Base-by-base conservation (phyloP, 2,888 invertebrate species). In the Drosophila imparisetae region DNA sequence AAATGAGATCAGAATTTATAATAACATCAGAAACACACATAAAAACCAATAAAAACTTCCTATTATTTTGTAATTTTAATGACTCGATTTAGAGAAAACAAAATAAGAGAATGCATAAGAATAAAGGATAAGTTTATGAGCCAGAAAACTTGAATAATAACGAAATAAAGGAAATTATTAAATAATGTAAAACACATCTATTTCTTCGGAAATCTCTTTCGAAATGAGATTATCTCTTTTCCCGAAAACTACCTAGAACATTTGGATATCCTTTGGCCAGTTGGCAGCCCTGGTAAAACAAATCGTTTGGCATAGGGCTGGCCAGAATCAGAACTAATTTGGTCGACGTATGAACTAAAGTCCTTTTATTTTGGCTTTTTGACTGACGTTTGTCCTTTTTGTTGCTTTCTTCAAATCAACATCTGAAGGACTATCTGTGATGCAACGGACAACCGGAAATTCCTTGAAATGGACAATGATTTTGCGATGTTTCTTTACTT, bases 1-100 rank as follows among this genome's bases (percentile, higher is more conserved):
- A 72, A 50, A 34, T 18, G 45, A 58, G 57, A 57, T 18, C 32
- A 54, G 54, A 66, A 63, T 32, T 59, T 42, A 75, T 8, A 66
- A 71, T 61, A 70, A 72, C 55, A 71, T 64, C 57, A 65, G 53
- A 55, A 49, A 57, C 8, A 64, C 57, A 55, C n/a, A 53, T 34
- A 71, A 62, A 73, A 59, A 67, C 55, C 60, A 74, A 68, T 62
- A 86, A 80, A 75, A 85, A 81, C 83, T 86, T 86, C 89, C 86
- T 86, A 87, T 83, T 86, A 86, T 86, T 86, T 89, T 83, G 80
- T 89, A 89, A 83, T 83, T 85, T 77, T 83, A 85, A 72, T 73
- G 72, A 74, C 71, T 75, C 69, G 75, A 58, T 66, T 49, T 53
- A 68, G 57, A 69, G 27, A 63, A 45, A 60, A 38, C 45, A 52